Conservation (phyloP, 2,113 vertebrate genomes). For the Oncorhynchus kisutch region DNA sequence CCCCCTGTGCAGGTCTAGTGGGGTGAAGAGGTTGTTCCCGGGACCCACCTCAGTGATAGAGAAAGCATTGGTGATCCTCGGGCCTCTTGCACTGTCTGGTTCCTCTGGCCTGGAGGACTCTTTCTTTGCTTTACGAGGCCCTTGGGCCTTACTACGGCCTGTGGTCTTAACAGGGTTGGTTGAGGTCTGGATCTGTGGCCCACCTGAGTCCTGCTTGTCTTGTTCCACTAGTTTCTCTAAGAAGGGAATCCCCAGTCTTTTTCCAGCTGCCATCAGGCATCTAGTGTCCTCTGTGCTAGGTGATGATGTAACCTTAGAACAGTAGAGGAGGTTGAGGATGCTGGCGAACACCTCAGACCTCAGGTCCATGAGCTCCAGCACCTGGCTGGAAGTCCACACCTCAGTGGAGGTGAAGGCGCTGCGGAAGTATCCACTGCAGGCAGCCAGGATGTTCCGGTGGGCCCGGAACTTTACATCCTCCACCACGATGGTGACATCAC, state of each 20-base stretch:
- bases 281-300: constrained; percentile 79
- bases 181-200: constrained; percentile 18
- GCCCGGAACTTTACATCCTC: constrained; percentile 98
- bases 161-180: constrained; percentile 40
- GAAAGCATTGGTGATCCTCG: constrained; percentile 96
- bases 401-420: constrained; percentile 86
- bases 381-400: constrained; percentile 84
- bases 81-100: constrained; percentile 81
- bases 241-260: constrained; percentile 94
- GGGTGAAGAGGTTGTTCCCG: constrained; percentile 84
- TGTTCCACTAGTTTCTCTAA: constrained; percentile 81
- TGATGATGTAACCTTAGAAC: constrained; percentile 84
- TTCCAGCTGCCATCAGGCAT: constrained; percentile 88
- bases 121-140: constrained; percentile 56
- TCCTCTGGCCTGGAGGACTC: constrained; percentile 80
- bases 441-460: constrained; percentile 94
- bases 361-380: constrained; percentile 92
- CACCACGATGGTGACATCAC: constrained; percentile 96
- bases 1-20: constrained; percentile 78
- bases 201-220: constrained; percentile 48
- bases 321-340: constrained; percentile 97
- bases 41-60: constrained; percentile 91
- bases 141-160: constrained; percentile 20
- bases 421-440: constrained; percentile 93
- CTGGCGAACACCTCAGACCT: constrained; percentile 96